Evolutionary conservation across 2,113 vertebrate genomes (phyloP).

Genomic region (Propithecus coquereli): DNA sequence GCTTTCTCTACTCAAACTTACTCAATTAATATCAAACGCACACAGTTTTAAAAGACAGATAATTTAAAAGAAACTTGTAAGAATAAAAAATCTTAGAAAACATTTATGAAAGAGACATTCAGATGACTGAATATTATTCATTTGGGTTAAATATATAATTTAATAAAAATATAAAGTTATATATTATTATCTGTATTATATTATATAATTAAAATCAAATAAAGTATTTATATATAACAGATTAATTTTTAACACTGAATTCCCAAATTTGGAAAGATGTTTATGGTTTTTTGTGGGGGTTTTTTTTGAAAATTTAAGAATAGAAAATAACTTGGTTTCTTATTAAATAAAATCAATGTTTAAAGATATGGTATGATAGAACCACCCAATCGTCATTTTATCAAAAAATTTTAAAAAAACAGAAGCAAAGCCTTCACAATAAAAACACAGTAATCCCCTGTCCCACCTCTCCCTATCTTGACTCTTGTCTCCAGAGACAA

Average conservation of each 20-base stretch:
- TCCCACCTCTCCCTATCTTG: neutral
- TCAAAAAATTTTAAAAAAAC: neutral
- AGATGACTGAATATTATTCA: neutral
- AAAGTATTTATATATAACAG: neutral
- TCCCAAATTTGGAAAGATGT: neutral
- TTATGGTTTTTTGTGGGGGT: neutral
- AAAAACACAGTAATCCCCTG: neutral
- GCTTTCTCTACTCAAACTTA: neutral
- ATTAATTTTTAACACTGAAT: neutral
- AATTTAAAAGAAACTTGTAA: neutral
- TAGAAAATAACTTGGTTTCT: neutral
- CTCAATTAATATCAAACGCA: neutral
- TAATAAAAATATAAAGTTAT: neutral
- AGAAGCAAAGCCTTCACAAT: neutral
- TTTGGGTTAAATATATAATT: neutral
- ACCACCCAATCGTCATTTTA: neutral
- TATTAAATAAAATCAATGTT: neutral
- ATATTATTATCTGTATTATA: neutral
- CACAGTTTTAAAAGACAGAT: neutral
- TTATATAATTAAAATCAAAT: neutral
- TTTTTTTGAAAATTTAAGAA: neutral
- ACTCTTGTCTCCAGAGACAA: neutral
- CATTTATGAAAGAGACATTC: neutral
- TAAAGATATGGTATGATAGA: neutral
- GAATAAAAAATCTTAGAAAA: neutral